Conservation (phyloP, 2,797 vertebrate species). For the Ibycter americanus region DNA sequence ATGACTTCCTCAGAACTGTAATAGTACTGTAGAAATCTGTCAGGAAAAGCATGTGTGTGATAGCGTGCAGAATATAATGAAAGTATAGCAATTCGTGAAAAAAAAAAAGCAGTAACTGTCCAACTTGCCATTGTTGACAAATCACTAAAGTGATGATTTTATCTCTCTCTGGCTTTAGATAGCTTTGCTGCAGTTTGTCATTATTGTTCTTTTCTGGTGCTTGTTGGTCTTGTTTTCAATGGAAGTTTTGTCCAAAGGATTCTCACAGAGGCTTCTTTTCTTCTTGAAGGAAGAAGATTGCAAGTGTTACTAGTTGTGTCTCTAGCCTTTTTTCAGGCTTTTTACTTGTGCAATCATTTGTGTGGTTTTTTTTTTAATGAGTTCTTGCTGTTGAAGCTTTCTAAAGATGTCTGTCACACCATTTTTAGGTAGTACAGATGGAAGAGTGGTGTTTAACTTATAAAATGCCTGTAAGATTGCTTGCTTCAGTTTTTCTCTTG, state of each 20-base stretch:
- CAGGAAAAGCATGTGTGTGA: not conserved
- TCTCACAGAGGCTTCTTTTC: not conserved
- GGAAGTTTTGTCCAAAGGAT: not conserved
- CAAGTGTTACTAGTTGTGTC: not conserved
- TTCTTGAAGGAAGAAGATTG: not conserved
- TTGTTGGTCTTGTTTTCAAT: slow-evolving; percentile 6
- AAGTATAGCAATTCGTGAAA: not conserved
- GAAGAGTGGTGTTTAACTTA: not conserved
- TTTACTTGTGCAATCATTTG: not conserved
- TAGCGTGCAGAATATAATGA: not conserved
- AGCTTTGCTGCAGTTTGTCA: not conserved
- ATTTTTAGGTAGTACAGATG: not conserved
- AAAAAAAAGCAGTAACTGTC: not conserved
- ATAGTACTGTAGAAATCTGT: not conserved
- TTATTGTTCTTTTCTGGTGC: not conserved
- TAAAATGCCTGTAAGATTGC: not conserved
- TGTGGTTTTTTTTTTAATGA: not conserved
- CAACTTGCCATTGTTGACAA: not conserved
- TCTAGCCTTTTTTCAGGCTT: not conserved
- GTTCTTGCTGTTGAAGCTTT: not conserved
- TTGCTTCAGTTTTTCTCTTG: not conserved
- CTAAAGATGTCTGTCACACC: not conserved
- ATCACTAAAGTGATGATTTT: not conserved
- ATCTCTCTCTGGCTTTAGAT: not conserved
- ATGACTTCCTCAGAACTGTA: not conserved